Base-by-base conservation (phyloP, 2,888 invertebrate species). In the Cryptocephalus primarius region DNA sequence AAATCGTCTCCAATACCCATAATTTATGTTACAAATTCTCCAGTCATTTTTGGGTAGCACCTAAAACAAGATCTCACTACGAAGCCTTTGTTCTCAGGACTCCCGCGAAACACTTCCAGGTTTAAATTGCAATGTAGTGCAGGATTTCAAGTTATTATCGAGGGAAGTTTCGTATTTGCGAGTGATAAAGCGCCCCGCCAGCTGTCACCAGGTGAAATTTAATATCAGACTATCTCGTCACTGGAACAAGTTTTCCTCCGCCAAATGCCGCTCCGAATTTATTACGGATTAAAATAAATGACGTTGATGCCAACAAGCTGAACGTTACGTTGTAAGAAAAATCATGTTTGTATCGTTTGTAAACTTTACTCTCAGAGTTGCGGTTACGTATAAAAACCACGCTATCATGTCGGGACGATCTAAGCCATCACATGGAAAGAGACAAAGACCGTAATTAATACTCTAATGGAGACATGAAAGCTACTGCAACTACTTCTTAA, bases 131-230 rank as follows among this genome's bases (percentile, higher is more conserved):
- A 36, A 36, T 36, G n/a, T 12, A n/a, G n/a, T 36, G 36, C 12
- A 36, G 36, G 12, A 36, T 36, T 36, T 36, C 36, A 36, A 12
- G 43, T 43, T 43, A 43, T 43, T 34, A 34, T 34, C 43, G 43
- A 33, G 34, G 32, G 60, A 60, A 59, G 59, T 60, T 60, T 60
- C 60, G 61, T 62, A 61, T 63, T 61, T 58, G 57, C 55, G 59
- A 62, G 57, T 68, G 69, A 70, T 68, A 68, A 68, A 69, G 65
- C 66, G 67, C 67, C 61, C 62, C 64, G 63, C 63, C 70, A 69
- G 65, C 67, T 70, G 70, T 67, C 70, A 69, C 69, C 70, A 69
- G 71, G 70, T 70, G 67, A 67, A 69, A 69, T 70, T 70, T 70
- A 71, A 71, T 71, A 70, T 70, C 65, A 58, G 58, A 55, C 60